Percentiles rank a stretch among this genome's conserved stretches.
Evolutionary conservation across 2,113 vertebrate genomes (phyloP).

Genomic region (Erpornis zantholeuca): DNA sequence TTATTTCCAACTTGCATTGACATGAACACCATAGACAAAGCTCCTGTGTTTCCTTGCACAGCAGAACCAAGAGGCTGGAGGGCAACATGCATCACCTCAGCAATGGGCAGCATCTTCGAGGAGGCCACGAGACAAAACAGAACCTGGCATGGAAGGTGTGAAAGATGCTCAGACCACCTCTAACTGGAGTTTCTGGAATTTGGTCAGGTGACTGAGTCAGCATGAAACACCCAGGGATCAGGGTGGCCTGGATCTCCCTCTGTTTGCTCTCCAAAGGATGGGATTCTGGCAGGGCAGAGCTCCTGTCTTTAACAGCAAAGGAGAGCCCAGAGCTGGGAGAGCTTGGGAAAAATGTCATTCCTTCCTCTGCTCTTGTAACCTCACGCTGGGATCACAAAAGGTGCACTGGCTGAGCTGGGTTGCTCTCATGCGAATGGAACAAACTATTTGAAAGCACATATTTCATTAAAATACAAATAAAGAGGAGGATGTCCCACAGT

Average conservation of each 20-base stretch:
- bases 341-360: background rate
- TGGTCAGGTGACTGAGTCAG: background rate
- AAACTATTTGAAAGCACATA: background rate
- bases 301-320: background rate
- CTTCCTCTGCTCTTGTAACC: background rate
- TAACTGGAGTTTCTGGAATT: background rate
- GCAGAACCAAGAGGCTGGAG: background rate
- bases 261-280: background rate
- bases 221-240: background rate
- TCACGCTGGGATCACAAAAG: background rate
- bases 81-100: background rate
- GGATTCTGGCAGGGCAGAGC: background rate
- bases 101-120: background rate
- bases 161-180: background rate
- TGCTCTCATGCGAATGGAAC: background rate
- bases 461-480: background rate
- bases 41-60: background rate
- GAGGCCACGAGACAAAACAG: background rate
- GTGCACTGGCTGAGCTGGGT: background rate
- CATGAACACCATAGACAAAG: background rate
- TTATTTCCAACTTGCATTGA: background rate
- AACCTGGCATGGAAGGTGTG: background rate
- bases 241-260: background rate
- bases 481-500: background rate
- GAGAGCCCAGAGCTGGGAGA: background rate